phyloP scores from a whole-genome alignment of 1,140 invertebrate genomes.

The Globodera ellingtonae region DNA sequence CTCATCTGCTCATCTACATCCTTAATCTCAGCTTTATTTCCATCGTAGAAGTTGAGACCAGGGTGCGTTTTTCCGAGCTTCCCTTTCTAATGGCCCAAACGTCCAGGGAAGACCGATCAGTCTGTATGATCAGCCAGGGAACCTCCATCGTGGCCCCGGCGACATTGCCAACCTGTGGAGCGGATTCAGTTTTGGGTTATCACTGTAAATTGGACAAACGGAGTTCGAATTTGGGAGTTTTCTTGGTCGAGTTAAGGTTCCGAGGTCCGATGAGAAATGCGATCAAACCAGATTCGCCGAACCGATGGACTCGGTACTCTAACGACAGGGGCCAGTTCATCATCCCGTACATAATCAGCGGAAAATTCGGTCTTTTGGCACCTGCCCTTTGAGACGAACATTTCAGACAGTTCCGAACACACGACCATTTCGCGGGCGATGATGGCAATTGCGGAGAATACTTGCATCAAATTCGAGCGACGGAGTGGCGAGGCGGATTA shows the following conservation, averaged over 20 bases:
- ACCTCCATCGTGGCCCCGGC: slow-evolving; percentile 28
- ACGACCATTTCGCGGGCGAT: slow-evolving; percentile 31
- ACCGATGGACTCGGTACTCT: slow-evolving; percentile 32
- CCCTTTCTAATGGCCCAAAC: neutral
- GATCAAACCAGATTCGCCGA: slow-evolving; percentile 37
- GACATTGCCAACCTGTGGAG: slow-evolving; percentile 40
- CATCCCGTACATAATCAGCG: slow-evolving; percentile 40
- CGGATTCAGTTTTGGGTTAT: slow-evolving; percentile 8
- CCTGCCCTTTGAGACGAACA: neutral
- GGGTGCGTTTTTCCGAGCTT: neutral
- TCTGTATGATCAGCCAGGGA: slow-evolving; percentile 29
- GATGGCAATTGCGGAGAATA: slow-evolving; percentile 37
- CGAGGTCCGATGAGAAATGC: slow-evolving; percentile 36
- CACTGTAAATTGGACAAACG: neutral
- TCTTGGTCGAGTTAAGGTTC: slow-evolving; percentile 10
- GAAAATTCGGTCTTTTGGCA: slow-evolving; percentile 32
- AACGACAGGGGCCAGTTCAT: slow-evolving; percentile 36
- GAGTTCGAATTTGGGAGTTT: neutral
- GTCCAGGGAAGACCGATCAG: slow-evolving; percentile 30
- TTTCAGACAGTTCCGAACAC: slow-evolving; percentile 35
- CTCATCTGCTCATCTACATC: neutral
- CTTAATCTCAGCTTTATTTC: neutral
- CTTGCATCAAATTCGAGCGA: slow-evolving; percentile 32
- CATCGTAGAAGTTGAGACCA: neutral
- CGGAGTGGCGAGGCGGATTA: slow-evolving; percentile 38